phyloP scores from a whole-genome alignment of 2,797 vertebrate genomes.

The Microctenopoma steveboyesi region DNA sequence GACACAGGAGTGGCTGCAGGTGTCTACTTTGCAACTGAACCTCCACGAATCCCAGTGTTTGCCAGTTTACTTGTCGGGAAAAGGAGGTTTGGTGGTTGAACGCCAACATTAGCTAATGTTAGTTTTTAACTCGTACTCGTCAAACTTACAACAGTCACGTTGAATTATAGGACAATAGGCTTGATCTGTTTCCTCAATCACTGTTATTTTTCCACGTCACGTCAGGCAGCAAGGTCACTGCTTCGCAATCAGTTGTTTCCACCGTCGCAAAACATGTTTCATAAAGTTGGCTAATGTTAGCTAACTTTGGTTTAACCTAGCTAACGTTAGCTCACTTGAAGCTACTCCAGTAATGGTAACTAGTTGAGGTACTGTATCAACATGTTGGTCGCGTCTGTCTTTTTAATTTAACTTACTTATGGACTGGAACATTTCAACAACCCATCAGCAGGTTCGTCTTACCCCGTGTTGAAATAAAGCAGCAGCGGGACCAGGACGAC shows the following conservation, averaged over 20 bases:
- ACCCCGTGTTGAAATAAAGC: constrained; percentile 27
- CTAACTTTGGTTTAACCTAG: too few species aligned
- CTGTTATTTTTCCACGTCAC: neutral
- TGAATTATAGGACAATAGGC: neutral
- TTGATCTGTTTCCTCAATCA: too few species aligned
- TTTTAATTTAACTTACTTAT: neutral
- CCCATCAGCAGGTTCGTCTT: neutral
- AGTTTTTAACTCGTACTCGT: neutral
- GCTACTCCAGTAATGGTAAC: too few species aligned
- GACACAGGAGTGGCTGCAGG: constrained; percentile 28
- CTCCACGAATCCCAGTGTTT: neutral
- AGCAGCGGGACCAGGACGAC: neutral
- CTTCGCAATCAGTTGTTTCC: neutral
- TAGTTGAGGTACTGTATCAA: too few species aligned
- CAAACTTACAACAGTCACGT: neutral
- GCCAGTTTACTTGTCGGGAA: neutral
- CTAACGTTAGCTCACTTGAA: too few species aligned
- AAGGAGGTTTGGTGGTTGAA: neutral
- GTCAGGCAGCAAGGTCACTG: neutral
- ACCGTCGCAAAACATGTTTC: neutral
- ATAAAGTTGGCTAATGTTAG: too few species aligned
- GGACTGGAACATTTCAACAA: neutral
- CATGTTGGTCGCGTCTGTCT: neutral
- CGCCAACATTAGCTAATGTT: neutral
- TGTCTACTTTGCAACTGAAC: neutral